Evolutionary conservation across 2,888 invertebrate genomes (phyloP).

Genomic region (Folsomia manolachei): DNA sequence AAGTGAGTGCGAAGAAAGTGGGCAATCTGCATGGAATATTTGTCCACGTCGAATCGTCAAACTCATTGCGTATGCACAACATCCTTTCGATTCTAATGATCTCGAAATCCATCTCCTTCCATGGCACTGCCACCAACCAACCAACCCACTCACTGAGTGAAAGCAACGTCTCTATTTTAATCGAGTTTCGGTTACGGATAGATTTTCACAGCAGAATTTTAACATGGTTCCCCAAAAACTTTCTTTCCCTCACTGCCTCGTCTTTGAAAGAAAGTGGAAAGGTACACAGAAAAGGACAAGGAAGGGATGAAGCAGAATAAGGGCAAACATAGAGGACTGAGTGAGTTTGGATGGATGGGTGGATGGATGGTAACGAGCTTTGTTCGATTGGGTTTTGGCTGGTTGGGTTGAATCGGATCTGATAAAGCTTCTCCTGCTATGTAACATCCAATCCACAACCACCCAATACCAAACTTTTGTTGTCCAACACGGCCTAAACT

Average conservation of each 20-base stretch:
- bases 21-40: constrained; percentile 1
- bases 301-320: neutral
- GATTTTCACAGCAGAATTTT: neutral
- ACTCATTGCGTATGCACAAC: constrained; percentile 16
- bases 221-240: neutral
- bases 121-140: no score
- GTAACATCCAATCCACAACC: neutral
- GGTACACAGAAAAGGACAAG: constrained; percentile 1
- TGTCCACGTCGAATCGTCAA: neutral
- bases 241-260: constrained; percentile 2
- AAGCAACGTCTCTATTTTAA: constrained; percentile 6
- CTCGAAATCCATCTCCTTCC: neutral
- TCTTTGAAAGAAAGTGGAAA: neutral
- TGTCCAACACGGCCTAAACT: neutral
- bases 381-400: neutral
- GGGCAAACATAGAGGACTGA: neutral
- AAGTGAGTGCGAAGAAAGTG: neutral
- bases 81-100: constrained; percentile 12
- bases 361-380: constrained; percentile 12
- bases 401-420: neutral
- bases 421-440: neutral
- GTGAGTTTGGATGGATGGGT: constrained; percentile 10
- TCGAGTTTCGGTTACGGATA: constrained; percentile 20
- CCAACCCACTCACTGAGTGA: neutral
- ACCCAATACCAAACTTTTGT: neutral